Evolutionary conservation across 2,113 vertebrate genomes (phyloP), one percentile per base, ranked within the genome.

Genomic region (Actenoides lindsayi): DNA sequence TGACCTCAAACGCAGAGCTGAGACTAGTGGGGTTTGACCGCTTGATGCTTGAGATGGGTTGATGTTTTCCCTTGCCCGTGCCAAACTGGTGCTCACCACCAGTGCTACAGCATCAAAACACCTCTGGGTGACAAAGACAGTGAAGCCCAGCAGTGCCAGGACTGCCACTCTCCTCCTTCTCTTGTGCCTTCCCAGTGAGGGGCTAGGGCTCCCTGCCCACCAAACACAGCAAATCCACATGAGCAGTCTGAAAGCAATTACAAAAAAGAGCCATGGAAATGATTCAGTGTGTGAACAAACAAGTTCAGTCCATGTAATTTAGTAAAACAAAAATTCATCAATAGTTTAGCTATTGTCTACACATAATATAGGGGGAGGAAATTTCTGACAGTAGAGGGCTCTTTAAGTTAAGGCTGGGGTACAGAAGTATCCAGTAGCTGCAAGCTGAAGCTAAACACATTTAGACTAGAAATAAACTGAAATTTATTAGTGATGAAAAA

Each of bases 321-420:
- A 87, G 44, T 13, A 59, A 83, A 68, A 56, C 21, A 48, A 76
- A 96, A 87, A 84, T 23, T 54, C 53, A 65, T 41, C 37, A 35
- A 35, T 17, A 54, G n/a, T 67, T 84, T 62, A 77, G 30, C 60
- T 92, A 37, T 21, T 71, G 54, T 24, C 48, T 54, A 35, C 54
- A 51, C 14, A 10, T 19, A 50, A 31, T 3, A 35, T 12, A 59
- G 18, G 20, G 44, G 71, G 48, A 75, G 35, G 21, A 41, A 64
- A 87, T 75, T 87, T 60, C 86, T 91, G 89, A 73, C 86, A 73
- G 83, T 14, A 94, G 89, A 94, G 83, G 86, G 73, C 89, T 91
- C 88, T 89, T 95, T 46, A 82, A 82, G 28, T 62, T 84, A 82
- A 39, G 79, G 70, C 56, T 88, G 75, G 83, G 27, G 44, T 70